A percentile compares a stretch with the other conserved stretches of the same genome.
phyloP scores from a whole-genome alignment of 2,888 invertebrate genomes.

The Apeira syringaria region DNA sequence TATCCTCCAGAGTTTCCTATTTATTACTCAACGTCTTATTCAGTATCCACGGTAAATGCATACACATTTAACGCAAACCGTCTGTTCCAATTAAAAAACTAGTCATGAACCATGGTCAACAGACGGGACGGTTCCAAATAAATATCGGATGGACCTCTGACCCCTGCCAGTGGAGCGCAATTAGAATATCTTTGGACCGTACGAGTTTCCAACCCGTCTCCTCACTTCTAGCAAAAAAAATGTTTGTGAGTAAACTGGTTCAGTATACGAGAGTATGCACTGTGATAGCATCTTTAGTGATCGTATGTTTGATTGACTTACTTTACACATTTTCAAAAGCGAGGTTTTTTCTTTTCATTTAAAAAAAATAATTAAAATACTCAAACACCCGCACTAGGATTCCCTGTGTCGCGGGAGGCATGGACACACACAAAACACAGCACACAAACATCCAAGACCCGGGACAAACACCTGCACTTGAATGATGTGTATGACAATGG shows the following conservation, averaged over 20 bases:
- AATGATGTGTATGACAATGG: too few relatives aligned
- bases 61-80: slow-evolving; percentile 22
- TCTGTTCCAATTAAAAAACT: slow-evolving; percentile 55
- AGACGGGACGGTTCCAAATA: slow-evolving; percentile 55
- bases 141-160: slow-evolving; percentile 53
- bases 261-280: background rate
- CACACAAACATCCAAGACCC: too few relatives aligned
- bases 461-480: too few relatives aligned
- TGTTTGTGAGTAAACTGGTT: background rate
- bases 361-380: too few relatives aligned
- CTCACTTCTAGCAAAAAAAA: background rate
- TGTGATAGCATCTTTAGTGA: background rate
- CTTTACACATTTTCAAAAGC: too few relatives aligned
- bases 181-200: slow-evolving; percentile 64
- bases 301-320: too few relatives aligned
- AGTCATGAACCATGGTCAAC: slow-evolving; percentile 41
- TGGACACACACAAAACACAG: too few relatives aligned
- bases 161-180: slow-evolving; percentile 58
- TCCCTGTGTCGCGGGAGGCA: too few relatives aligned
- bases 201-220: slow-evolving; percentile 21
- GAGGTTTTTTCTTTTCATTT: too few relatives aligned
- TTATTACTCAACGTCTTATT: background rate
- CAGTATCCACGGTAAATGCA: slow-evolving; percentile 9
- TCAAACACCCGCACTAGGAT: too few relatives aligned
- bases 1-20: too few relatives aligned